Percentiles rank a stretch among this genome's conserved stretches.
phyloP scores from a whole-genome alignment of 2,113 vertebrate genomes.

The Monopterus albus region DNA sequence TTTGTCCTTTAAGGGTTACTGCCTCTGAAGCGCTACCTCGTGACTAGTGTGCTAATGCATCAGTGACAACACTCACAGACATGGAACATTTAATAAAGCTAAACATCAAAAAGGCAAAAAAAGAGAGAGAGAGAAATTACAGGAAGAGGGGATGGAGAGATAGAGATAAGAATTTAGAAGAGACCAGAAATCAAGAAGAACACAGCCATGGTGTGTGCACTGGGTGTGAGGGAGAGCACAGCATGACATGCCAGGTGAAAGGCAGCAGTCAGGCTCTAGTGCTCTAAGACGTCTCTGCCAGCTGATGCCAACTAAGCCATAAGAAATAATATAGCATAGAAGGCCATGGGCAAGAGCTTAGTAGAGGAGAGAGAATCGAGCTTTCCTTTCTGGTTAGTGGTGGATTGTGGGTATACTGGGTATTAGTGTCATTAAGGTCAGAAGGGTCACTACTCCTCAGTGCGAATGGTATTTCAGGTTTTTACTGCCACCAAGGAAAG shows the following conservation, averaged over 20 bases:
- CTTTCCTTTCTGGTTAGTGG: slow-evolving; percentile 60
- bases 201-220: slow-evolving; percentile 48
- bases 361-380: slow-evolving; percentile 30
- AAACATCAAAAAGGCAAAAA: slow-evolving; percentile 63
- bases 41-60: slow-evolving; percentile 56
- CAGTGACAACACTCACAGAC: slow-evolving; percentile 68
- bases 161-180: slow-evolving; percentile 31
- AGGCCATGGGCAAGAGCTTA: slow-evolving; percentile 56
- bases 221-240: slow-evolving; percentile 38
- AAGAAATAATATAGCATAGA: slow-evolving; percentile 67
- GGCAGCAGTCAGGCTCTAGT: slow-evolving; percentile 62
- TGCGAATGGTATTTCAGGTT: slow-evolving; percentile 40
- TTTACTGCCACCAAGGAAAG: slow-evolving; percentile 33
- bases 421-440: slow-evolving; percentile 59
- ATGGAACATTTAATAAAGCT: slow-evolving; percentile 72
- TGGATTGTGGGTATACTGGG: slow-evolving; percentile 52
- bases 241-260: slow-evolving; percentile 68
- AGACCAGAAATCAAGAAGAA: slow-evolving; percentile 44
- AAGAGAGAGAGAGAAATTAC: slow-evolving; percentile 29
- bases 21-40: slow-evolving; percentile 39
- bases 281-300: slow-evolving; percentile 64
- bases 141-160: slow-evolving; percentile 13
- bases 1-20: background rate
- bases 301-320: slow-evolving; percentile 66
- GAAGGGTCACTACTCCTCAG: slow-evolving; percentile 43